Evolutionary conservation across 2,888 invertebrate species (phyloP).

Genomic region (Drosophila multiciliata): DNA sequence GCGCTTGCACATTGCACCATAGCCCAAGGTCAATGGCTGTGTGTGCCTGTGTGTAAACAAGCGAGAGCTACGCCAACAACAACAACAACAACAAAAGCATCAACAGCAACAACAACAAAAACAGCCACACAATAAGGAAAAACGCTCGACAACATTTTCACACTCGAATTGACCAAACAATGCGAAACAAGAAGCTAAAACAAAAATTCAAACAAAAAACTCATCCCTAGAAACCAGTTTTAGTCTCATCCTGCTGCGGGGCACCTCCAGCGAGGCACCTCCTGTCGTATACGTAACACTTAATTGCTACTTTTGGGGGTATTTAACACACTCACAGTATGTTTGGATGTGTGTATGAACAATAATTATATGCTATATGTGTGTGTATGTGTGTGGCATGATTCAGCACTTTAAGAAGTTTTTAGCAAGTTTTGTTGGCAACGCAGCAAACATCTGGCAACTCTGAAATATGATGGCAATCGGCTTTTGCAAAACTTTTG

Average conservation of each 20-base stretch:
- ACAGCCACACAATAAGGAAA: conserved; percentile 30
- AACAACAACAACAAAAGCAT: conserved; percentile 14
- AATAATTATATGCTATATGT: conserved; percentile 54
- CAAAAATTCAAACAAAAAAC: background rate
- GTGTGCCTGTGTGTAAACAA: conserved; percentile 50
- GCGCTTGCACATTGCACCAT: conserved; percentile 68
- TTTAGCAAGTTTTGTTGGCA: conserved; percentile 34
- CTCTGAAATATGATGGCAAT: conserved; percentile 29
- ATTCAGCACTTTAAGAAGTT: conserved; percentile 61
- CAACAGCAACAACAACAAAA: conserved; percentile 23
- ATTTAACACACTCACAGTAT: conserved; percentile 5
- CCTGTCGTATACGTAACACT: conserved; percentile 64
- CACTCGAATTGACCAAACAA: conserved; percentile 81
- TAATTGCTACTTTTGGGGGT: conserved; percentile 60
- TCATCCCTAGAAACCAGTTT: conserved; percentile 22
- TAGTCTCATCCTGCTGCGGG: conserved; percentile 9
- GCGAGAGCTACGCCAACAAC: conserved; percentile 37
- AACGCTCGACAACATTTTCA: conserved; percentile 74
- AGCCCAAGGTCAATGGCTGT: conserved; percentile 72
- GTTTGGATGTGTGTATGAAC: conserved; percentile 22
- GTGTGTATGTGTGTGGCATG: conserved; percentile 43
- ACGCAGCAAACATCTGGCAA: conserved; percentile 47
- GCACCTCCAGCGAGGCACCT: conserved; percentile 5
- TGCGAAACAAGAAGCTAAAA: conserved; percentile 41
- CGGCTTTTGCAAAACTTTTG: conserved; percentile 22